These are phyloP conservation scores for Amphibalanus amphitrite DNA, from an alignment of 1,140 invertebrate genomes.

Conservation along the genomic window DNA sequence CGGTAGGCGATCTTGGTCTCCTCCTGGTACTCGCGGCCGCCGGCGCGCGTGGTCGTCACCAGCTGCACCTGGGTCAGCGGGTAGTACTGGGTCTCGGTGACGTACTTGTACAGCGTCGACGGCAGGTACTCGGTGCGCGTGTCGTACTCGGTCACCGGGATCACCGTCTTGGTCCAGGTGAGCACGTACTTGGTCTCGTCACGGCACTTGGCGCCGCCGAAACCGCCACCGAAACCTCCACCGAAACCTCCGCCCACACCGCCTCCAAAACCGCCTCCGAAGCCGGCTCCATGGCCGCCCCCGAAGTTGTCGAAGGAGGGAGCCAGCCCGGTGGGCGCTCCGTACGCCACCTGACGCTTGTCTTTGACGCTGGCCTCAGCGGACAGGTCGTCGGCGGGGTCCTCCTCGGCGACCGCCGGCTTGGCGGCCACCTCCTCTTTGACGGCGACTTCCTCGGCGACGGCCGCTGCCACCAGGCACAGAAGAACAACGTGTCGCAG, in stretches of 20 bases:
- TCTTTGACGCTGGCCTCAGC: constrained; percentile 21
- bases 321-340: not conserved
- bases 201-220: not conserved
- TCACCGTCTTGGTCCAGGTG: not conserved
- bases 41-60: constrained; percentile 16
- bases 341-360: not conserved
- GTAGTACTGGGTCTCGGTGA: constrained; percentile 19
- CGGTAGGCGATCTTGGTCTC: not conserved
- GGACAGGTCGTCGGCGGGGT: constrained; percentile 52
- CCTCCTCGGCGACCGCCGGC: constrained; percentile 30
- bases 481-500: too few species aligned
- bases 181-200: constrained; percentile 3
- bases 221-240: not conserved
- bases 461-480: too few species aligned
- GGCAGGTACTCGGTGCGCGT: constrained; percentile 15
- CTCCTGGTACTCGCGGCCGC: not conserved
- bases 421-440: too few species aligned
- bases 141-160: constrained; percentile 3
- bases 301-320: not conserved
- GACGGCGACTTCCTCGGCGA: too few species aligned
- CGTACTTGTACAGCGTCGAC: constrained; percentile 19
- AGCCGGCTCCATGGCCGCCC: not conserved
- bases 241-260: not conserved
- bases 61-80: constrained; percentile 18
- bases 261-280: not conserved